A percentile compares a stretch with the other conserved stretches of the same genome.
These are phyloP conservation scores for Mamestra configurata DNA, from an alignment of 1,140 invertebrate genomes.

Conservation along the genomic window DNA sequence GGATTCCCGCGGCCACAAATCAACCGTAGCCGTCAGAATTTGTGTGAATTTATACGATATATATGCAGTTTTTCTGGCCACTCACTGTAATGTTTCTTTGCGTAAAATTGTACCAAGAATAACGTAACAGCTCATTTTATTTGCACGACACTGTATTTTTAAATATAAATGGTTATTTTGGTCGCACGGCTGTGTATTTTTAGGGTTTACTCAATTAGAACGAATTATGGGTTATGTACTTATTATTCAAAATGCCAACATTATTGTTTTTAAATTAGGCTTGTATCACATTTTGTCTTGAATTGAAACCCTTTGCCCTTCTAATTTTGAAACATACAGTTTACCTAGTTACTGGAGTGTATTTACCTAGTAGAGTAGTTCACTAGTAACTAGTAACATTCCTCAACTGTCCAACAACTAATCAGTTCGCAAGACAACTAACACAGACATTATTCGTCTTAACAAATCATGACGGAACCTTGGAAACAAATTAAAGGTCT, in stretches of 20 bases:
- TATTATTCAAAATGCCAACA: not conserved
- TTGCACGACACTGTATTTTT: slow-evolving; percentile 39
- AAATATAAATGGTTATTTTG: not conserved
- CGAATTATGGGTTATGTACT: not conserved
- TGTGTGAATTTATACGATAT: slow-evolving; percentile 71
- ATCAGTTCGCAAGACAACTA: slow-evolving; percentile 6
- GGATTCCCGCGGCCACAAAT: slow-evolving; percentile 74
- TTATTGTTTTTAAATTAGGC: not conserved
- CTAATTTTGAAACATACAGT: too few relatives aligned
- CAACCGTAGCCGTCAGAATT: slow-evolving; percentile 74
- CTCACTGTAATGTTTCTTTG: slow-evolving; percentile 31
- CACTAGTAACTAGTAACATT: not conserved
- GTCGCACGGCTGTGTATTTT: slow-evolving; percentile 20
- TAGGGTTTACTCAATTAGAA: slow-evolving; percentile 8
- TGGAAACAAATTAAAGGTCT: slow-evolving; percentile 48
- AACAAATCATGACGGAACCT: slow-evolving; percentile 37
- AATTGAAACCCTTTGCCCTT: too few relatives aligned
- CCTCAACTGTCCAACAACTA: slow-evolving; percentile 23
- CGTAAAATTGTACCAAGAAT: slow-evolving; percentile 44
- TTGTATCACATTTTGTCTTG: not conserved
- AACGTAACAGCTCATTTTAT: slow-evolving; percentile 32
- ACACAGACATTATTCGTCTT: slow-evolving; percentile 24
- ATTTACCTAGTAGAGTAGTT: too few relatives aligned
- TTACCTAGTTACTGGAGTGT: too few relatives aligned
- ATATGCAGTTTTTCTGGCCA: slow-evolving; percentile 68